phyloP scores from a whole-genome alignment of 1,140 invertebrate genomes.

The Asbolus verrucosus region DNA sequence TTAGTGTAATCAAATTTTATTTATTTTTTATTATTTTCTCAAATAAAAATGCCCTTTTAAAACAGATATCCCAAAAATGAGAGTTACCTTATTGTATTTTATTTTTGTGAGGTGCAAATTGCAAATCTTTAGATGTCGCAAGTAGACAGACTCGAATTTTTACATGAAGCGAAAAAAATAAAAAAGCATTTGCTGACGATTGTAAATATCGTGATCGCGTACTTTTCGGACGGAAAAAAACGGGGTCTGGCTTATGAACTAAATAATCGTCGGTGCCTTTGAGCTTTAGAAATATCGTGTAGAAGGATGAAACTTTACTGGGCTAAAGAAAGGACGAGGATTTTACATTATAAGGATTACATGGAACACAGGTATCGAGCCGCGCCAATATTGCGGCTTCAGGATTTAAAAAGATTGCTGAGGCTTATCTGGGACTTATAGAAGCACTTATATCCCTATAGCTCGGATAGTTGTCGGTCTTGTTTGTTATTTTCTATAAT shows the following conservation, averaged over 20 bases:
- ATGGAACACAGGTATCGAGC: constrained; percentile 58
- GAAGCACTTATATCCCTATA: constrained; percentile 51
- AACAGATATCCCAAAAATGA: no score
- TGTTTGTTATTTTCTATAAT: constrained; percentile 43
- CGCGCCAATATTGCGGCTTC: constrained; percentile 60
- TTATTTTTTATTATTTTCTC: no score
- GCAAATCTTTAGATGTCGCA: no score
- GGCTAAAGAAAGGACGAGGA: constrained; percentile 59
- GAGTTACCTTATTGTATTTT: no score
- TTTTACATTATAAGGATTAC: constrained; percentile 63
- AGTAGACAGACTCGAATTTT: no score
- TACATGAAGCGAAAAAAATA: no score
- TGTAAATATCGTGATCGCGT: no score
- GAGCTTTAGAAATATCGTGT: constrained; percentile 55
- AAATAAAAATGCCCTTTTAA: no score
- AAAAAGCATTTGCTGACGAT: no score
- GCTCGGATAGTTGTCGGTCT: constrained; percentile 51
- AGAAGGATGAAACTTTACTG: constrained; percentile 60
- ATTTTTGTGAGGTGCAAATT: no score
- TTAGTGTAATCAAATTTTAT: no score
- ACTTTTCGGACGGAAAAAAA: no score
- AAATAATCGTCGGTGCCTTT: constrained; percentile 59
- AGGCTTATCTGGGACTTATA: constrained; percentile 60
- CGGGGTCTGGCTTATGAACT: constrained; percentile 50
- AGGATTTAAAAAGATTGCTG: constrained; percentile 59